Conservation (phyloP, 2,113 vertebrate genomes). For the Oceanites oceanicus region DNA sequence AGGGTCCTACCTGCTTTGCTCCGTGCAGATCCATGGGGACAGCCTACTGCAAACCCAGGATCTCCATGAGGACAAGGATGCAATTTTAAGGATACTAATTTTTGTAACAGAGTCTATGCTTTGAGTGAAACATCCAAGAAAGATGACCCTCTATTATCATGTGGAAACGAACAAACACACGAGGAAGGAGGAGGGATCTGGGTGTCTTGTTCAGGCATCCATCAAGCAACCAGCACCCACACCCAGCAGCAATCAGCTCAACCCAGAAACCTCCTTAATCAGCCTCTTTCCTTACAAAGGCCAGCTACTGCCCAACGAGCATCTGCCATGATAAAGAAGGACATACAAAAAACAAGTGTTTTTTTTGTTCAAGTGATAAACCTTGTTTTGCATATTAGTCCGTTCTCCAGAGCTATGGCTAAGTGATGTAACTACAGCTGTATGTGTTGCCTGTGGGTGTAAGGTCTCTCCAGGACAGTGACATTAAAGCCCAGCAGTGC, state of each 20-base stretch:
- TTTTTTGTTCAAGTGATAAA: background rate
- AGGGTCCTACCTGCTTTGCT: background rate
- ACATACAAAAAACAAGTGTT: fast-evolving
- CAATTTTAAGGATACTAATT: fast-evolving
- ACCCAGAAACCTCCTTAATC: background rate
- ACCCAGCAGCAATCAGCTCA: background rate
- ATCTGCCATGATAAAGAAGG: background rate
- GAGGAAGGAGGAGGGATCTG: background rate
- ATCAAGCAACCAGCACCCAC: background rate
- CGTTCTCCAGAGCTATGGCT: fast-evolving
- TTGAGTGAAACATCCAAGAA: background rate
- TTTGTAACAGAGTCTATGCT: background rate
- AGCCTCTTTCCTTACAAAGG: background rate
- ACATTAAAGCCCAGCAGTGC: background rate
- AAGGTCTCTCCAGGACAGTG: background rate
- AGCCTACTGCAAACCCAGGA: background rate
- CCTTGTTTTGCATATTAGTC: fast-evolving
- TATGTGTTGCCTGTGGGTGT: fast-evolving
- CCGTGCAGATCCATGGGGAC: fast-evolving
- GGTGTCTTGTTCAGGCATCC: background rate
- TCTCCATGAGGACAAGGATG: background rate
- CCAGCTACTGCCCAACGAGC: background rate
- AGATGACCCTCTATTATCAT: fast-evolving
- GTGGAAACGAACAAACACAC: fast-evolving
- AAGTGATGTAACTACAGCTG: fast-evolving